These are phyloP conservation scores for Cynocephalus volans DNA, from an alignment of 2,113 vertebrate species.

Conservation along the genomic window DNA sequence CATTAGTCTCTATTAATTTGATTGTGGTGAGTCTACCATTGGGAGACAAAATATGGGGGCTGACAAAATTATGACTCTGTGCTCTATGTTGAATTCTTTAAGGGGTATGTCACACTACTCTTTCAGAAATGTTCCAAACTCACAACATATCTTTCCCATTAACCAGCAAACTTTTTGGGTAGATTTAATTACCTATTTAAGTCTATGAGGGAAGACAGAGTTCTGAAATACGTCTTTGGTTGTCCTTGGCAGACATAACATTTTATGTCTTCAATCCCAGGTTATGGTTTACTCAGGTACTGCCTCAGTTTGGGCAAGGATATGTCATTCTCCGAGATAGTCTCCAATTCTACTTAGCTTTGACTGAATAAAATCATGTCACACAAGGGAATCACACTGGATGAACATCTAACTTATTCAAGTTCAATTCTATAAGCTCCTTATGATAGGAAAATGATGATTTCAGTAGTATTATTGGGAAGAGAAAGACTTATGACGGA, in stretches of 20 bases:
- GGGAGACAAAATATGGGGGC: background rate
- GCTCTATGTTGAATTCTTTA: background rate
- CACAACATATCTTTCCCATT: background rate
- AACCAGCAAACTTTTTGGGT: background rate
- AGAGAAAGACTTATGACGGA: background rate
- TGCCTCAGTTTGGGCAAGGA: background rate
- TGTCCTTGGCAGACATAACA: background rate
- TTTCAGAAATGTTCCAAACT: background rate
- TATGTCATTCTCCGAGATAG: background rate
- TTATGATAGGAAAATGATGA: background rate
- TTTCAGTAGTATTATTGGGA: background rate
- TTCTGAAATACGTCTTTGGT: background rate
- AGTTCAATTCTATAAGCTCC: background rate
- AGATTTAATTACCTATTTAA: background rate
- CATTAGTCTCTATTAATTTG: background rate
- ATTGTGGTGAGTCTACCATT: background rate
- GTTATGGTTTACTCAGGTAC: background rate
- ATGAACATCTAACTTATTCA: background rate
- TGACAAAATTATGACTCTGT: background rate
- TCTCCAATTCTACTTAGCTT: background rate
- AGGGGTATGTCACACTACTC: background rate
- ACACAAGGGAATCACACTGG: background rate
- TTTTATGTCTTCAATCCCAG: background rate
- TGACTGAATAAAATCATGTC: background rate
- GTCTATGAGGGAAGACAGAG: background rate